Base-by-base conservation (phyloP, 2,888 invertebrate species). In the Escarpia spicata region DNA sequence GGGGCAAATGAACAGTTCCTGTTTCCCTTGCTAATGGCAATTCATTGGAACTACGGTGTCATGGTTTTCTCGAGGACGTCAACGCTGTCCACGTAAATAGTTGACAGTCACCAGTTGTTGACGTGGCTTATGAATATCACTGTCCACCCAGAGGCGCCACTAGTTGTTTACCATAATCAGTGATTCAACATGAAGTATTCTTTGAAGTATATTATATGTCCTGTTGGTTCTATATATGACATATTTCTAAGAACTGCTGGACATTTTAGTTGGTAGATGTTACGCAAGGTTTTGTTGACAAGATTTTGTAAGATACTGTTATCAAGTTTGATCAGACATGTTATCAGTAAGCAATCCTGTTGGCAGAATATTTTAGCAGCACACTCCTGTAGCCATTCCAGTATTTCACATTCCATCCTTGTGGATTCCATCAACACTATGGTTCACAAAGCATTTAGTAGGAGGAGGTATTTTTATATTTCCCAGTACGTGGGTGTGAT, bases 391-490 rank as follows among this genome's bases (percentile, higher is more conserved):
- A n/a, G 75, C 75, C 75, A 75, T 75, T n/a, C 3, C 19, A 26
- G 19, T 15, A 75, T 75, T 75, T 75, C 3, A 75, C 75, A 75
- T 75, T 75, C 75, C 75, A 26, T 52, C 75, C 75, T 75, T n/a
- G n/a, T 75, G 75, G 75, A 75, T 75, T n/a, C 75, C 75, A 75
- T 75, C 26, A 75, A 75, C 19, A 19, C 3, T 75, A 6, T 26
- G 26, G 2, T n/a, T 75, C 75, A 26, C 75, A 75, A 19, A 75
- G 19, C 26, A 26, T 75, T 75, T 75, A 26, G 19, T 75, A 75
- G 75, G 75, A 75, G 75, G 75, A 75, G 75, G 26, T 75, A 75
- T 75, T 75, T 75, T 75, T 75, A 75, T 75, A 75, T 75, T 75
- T 75, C 26, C 75, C 75, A 26, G 75, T 26, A 75, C 4, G 75